phyloP scores from a whole-genome alignment of 30 jellyfish, hydroid and myxozoan genomes.

The Turritopsis rubra region DNA sequence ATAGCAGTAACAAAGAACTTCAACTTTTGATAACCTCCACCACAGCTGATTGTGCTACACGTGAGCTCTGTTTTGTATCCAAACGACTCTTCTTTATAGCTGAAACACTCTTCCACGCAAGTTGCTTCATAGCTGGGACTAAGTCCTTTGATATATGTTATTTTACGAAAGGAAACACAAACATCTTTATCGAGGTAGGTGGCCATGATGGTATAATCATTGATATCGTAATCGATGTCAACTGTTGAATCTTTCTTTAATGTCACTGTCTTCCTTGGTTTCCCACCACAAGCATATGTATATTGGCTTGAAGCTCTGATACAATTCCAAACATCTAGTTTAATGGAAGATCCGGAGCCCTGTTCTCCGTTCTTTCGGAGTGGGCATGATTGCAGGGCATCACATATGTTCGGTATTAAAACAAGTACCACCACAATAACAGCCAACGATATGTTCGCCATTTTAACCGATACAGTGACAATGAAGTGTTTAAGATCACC shows the following conservation, averaged over 20 bases:
- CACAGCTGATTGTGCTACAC: neutral
- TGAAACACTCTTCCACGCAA: neutral
- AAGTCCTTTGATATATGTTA: neutral
- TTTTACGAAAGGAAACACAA: neutral
- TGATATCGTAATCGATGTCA: neutral
- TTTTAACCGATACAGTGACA: too few relatives aligned
- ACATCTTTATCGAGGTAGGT: neutral
- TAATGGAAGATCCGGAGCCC: neutral
- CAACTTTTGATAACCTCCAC: neutral
- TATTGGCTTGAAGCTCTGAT: neutral
- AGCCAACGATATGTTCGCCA: neutral
- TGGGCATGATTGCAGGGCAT: neutral
- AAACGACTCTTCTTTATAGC: neutral
- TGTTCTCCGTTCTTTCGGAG: neutral
- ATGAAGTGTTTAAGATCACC: too few relatives aligned
- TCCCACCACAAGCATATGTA: neutral
- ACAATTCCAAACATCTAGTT: neutral
- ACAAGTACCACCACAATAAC: neutral
- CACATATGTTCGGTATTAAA: neutral
- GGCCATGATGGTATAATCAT: neutral
- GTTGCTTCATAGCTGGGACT: neutral
- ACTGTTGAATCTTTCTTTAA: neutral
- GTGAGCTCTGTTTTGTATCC: neutral
- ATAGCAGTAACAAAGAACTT: neutral
- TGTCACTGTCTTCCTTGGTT: neutral